Percentiles rank a stretch among this genome's conserved stretches.
These are phyloP conservation scores for Drosophila tristis DNA, from an alignment of 1,140 invertebrate species.

Conservation along the genomic window DNA sequence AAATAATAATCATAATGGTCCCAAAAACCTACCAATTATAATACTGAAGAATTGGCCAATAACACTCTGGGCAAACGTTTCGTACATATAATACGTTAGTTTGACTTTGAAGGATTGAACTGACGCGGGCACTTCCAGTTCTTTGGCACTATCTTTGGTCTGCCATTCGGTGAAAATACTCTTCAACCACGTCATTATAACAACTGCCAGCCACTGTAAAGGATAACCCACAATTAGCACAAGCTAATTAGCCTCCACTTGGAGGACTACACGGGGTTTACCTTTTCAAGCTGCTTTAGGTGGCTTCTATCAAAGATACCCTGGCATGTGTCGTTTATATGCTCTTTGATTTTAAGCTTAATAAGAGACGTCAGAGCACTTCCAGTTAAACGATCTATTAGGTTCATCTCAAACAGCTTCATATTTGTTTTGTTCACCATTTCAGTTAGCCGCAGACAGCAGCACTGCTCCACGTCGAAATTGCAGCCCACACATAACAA, in stretches of 20 bases:
- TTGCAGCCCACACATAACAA: constrained; percentile 89
- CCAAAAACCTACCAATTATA: constrained; percentile 90
- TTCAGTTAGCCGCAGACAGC: constrained; percentile 90
- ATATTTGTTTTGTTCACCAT: constrained; percentile 92
- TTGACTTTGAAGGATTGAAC: constrained; percentile 90
- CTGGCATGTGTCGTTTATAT: constrained; percentile 92
- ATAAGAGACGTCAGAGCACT: constrained; percentile 92
- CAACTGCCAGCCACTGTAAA: constrained; percentile 91
- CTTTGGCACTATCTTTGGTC: constrained; percentile 85
- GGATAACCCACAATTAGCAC: neutral
- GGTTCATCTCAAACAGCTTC: constrained; percentile 89
- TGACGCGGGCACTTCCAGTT: constrained; percentile 85
- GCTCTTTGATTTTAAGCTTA: constrained; percentile 91
- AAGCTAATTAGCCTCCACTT: neutral
- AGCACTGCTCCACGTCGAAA: constrained; percentile 89
- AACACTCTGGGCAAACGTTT: constrained; percentile 93
- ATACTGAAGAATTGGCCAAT: constrained; percentile 98
- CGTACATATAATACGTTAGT: constrained; percentile 93
- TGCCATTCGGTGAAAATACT: constrained; percentile 89
- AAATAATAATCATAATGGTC: too few relatives aligned
- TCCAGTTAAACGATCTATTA: constrained; percentile 92
- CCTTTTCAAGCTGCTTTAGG: constrained; percentile 89
- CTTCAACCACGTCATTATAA: constrained; percentile 93
- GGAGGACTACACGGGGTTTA: constrained; percentile 68
- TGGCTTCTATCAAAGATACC: constrained; percentile 93